A percentile compares a stretch with the other conserved stretches of the same genome.
phyloP scores from a whole-genome alignment of 2,888 invertebrate species.

The Nezara viridula region DNA sequence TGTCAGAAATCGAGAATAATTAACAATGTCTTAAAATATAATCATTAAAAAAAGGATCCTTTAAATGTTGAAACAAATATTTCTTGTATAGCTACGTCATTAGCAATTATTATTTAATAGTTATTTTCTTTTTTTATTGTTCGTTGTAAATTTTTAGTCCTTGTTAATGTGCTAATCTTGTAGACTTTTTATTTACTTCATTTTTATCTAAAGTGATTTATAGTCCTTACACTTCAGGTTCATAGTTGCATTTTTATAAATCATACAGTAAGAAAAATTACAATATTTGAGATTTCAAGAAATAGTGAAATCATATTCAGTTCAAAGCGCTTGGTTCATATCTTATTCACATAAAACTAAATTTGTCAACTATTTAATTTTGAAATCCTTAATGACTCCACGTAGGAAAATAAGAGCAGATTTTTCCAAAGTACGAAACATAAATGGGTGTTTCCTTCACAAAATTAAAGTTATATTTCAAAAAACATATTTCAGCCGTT shows the following conservation, averaged over 20 bases:
- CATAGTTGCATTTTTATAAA: background rate
- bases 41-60: background rate
- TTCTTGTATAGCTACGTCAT: background rate
- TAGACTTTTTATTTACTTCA: background rate
- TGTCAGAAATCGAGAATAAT: background rate
- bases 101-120: background rate
- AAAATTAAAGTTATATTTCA: too few relatives aligned
- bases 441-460: too few relatives aligned
- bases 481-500: too few relatives aligned
- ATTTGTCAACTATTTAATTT: too few relatives aligned
- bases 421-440: too few relatives aligned
- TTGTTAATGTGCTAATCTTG: background rate
- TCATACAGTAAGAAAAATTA: too few relatives aligned
- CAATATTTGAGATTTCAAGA: too few relatives aligned
- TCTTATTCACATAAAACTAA: too few relatives aligned
- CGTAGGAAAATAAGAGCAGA: too few relatives aligned
- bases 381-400: too few relatives aligned
- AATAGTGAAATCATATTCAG: too few relatives aligned
- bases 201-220: background rate
- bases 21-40: background rate
- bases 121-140: background rate
- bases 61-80: background rate
- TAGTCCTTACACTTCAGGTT: background rate
- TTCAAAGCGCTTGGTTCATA: too few relatives aligned
- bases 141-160: background rate